phyloP scores from a whole-genome alignment of 2,797 vertebrate species.

The Myotis daubentonii region DNA sequence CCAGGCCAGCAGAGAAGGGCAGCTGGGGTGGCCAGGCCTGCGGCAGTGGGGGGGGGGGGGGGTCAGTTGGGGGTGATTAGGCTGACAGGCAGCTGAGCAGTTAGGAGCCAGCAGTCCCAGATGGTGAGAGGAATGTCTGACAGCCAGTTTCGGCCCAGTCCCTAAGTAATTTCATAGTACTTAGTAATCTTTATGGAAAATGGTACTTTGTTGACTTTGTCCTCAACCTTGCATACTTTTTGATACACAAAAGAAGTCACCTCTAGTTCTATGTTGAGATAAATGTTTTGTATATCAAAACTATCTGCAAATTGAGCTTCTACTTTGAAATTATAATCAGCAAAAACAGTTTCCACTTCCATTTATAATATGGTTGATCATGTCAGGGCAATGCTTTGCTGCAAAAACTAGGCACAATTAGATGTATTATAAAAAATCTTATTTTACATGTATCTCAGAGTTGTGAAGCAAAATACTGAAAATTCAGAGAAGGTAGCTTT shows the following conservation, averaged over 20 bases:
- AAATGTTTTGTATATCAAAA: background rate
- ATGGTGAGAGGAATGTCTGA: too few relatives aligned
- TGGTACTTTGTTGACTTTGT: background rate
- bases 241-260: background rate
- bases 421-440: background rate
- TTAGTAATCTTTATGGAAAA: background rate
- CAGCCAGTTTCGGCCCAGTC: too few relatives aligned
- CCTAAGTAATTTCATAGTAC: too few relatives aligned
- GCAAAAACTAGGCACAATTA: background rate
- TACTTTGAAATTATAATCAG: background rate
- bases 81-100: too few relatives aligned
- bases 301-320: background rate
- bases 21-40: too few relatives aligned
- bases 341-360: background rate
- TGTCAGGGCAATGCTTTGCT: background rate
- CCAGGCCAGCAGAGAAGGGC: too few relatives aligned
- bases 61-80: too few relatives aligned
- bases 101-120: too few relatives aligned
- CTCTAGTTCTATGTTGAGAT: background rate
- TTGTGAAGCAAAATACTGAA: background rate
- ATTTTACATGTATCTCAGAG: background rate
- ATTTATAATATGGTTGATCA: background rate
- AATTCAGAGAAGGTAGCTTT: background rate
- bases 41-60: too few relatives aligned
- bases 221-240: background rate